Evolutionary conservation across 2,888 invertebrate species (phyloP), one percentile per base, ranked within the genome.

Genomic region (Steinernema carpocapsae): DNA sequence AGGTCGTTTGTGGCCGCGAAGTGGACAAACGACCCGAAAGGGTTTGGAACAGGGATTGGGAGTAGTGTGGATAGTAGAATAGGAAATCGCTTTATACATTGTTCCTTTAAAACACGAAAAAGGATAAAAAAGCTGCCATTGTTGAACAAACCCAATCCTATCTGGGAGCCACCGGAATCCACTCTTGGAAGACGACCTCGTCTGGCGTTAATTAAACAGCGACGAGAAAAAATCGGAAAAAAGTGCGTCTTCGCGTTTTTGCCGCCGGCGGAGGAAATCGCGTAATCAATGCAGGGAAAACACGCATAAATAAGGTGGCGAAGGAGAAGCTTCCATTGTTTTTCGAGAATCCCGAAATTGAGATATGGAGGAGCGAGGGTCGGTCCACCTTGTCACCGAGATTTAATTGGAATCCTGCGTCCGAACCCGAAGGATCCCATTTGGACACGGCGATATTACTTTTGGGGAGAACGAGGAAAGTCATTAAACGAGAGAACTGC

Each of bases 241-340:
- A 64, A 64, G 64, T 64, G 64, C 64, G 64, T 64, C 29, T 29
- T 64, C 17, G 29, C 64, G 64, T 26, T 17, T 26, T 48, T 48
- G 48, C 3, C 19, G 48, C 6, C 48, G 48, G n/a, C 3, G 19
- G 48, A 2, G 48, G 48, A 48, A 48, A 48, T 48, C 48, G 48
- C 48, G 48, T 19, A 48, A 48, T 48, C 32, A 29, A 22, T 26
- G 12, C 6, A 26, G 12, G 6, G 56, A 19, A 24, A 56, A 56
- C 17, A 19, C 32, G 64, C 37, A 37, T 64, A 64, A 64, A 64
- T 64, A 64, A 64, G 29, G 64, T 7, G 29, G 3, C 12, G n/a
- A 29, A 32, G 64, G 17, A 22, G 32, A 37, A 64, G 64, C 10
- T 17, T 2, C 64, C 32, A 1, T 17, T 64, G 64, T 64, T 64